Percentiles rank a stretch among this genome's conserved stretches.
Conservation (phyloP, 2,888 invertebrate genomes). For the Coronaproctus castanopsis region DNA sequence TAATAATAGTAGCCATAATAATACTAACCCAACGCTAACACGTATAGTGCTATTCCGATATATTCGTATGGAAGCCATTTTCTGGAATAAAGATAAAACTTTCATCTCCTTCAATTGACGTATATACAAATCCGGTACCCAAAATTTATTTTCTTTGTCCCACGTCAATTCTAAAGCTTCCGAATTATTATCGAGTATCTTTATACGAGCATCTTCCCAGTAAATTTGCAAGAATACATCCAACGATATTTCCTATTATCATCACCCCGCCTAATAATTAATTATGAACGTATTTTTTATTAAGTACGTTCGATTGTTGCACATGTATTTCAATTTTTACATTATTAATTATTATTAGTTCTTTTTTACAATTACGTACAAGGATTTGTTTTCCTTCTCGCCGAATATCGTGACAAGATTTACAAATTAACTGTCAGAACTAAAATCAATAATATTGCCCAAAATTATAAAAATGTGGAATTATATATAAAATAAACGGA, state of each 20-base stretch:
- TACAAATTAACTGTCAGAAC: too few relatives aligned
- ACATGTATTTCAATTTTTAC: too few relatives aligned
- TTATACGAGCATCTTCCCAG: conserved; percentile 36
- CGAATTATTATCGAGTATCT: conserved; percentile 24
- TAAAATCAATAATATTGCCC: too few relatives aligned
- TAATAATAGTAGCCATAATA: too few relatives aligned
- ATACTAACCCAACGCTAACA: conserved; percentile 43
- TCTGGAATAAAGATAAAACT: conserved; percentile 38
- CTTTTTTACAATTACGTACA: too few relatives aligned
- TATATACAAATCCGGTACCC: conserved; percentile 43
- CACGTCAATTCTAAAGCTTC: conserved; percentile 26
- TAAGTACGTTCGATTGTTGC: too few relatives aligned
- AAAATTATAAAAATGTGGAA: too few relatives aligned
- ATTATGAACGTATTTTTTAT: too few relatives aligned
- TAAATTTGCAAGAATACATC: conserved; percentile 44
- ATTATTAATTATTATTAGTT: too few relatives aligned
- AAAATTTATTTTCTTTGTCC: conserved; percentile 26
- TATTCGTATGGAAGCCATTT: conserved; percentile 39
- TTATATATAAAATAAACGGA: too few relatives aligned
- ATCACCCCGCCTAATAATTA: conserved; percentile 11
- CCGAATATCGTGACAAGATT: too few relatives aligned
- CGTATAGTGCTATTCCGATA: conserved; percentile 40
- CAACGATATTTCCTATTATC: conserved; percentile 37
- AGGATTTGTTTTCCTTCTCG: too few relatives aligned
- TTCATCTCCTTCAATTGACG: conserved; percentile 40